Evolutionary conservation across 2,797 vertebrate species (phyloP), one percentile per base, ranked within the genome.

Genomic region (Betta splendens): DNA sequence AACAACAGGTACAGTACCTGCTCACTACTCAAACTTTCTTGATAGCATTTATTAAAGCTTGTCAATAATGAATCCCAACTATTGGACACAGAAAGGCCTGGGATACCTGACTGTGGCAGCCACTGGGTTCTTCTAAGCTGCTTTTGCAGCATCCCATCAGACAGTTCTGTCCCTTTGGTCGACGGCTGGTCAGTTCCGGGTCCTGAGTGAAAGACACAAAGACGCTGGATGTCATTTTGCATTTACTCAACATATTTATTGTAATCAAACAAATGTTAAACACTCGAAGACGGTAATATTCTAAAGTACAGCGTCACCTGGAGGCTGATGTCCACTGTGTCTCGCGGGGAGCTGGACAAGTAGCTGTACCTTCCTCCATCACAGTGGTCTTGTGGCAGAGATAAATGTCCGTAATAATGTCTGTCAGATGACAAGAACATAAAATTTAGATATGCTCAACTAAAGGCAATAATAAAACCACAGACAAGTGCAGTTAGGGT

Each of bases 61-160:
- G 5, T 38, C 1, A 0, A 18, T 6, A n/a, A 22, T 47, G 5
- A 11, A 21, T 16, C 9, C 9, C 13, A 20, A 5, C 9, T 26
- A 6, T 26, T 29, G 20, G 17, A 25, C 7, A 51, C 17, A 38
- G 33, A 37, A 17, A 22, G 39, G 13, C 20, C 64, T 35, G n/a
- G 10, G 5, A 29, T 83, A 92, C 91, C 89, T 93, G 92, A 68
- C 89, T 92, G 57, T 89, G 88, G 72, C 86, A 90, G 47, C 86
- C 86, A 4, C 83, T 81, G 0, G 86, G 81, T 55, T 93, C 91
- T 17, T 92, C 91, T 45, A 87, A 47, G 67, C 88, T 92, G 39
- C 79, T 25, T 44, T 81, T 90, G 72, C 92, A 93, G 74, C 92
- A 93, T 70, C 89, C 82, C 71, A 90, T 85, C 75, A 93, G 85